Percentiles rank a stretch among this genome's conserved stretches.
phyloP scores from a whole-genome alignment of 2,113 vertebrate genomes.

The Trematocara stigmaticum region DNA sequence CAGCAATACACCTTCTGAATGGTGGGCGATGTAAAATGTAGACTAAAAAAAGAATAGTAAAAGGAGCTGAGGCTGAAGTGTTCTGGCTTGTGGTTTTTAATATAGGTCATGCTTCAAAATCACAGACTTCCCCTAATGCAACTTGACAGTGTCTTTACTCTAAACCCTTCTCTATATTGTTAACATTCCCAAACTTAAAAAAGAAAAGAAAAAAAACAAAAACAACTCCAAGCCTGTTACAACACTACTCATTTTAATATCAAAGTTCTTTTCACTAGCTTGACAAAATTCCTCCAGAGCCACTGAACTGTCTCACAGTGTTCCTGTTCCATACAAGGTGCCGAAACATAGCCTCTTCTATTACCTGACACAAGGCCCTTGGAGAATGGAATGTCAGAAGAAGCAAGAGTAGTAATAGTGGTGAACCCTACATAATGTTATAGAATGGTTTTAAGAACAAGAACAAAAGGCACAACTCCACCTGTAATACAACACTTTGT shows the following conservation, averaged over 20 bases:
- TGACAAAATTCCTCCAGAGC: neutral
- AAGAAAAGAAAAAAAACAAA: neutral
- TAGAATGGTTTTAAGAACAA: neutral
- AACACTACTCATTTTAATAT: neutral
- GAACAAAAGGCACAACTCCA: neutral
- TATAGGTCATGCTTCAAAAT: neutral
- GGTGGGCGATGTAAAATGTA: neutral
- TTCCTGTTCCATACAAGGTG: neutral
- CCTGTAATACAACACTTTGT: neutral
- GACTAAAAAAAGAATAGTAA: neutral
- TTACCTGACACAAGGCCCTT: neutral
- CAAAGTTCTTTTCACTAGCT: neutral
- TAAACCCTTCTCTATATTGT: neutral
- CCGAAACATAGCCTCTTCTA: neutral
- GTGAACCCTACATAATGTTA: neutral
- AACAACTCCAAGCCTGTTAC: neutral
- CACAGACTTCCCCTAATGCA: neutral
- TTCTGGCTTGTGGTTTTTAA: neutral
- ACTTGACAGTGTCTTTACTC: neutral
- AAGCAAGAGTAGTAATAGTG: neutral
- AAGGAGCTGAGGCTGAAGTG: neutral
- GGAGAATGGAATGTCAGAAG: neutral
- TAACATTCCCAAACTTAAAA: neutral
- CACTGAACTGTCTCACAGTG: neutral
- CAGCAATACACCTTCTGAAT: neutral